A percentile compares a stretch with the other conserved stretches of the same genome.
phyloP scores from a whole-genome alignment of 2,797 vertebrate species.

The Macropus fuliginosus region DNA sequence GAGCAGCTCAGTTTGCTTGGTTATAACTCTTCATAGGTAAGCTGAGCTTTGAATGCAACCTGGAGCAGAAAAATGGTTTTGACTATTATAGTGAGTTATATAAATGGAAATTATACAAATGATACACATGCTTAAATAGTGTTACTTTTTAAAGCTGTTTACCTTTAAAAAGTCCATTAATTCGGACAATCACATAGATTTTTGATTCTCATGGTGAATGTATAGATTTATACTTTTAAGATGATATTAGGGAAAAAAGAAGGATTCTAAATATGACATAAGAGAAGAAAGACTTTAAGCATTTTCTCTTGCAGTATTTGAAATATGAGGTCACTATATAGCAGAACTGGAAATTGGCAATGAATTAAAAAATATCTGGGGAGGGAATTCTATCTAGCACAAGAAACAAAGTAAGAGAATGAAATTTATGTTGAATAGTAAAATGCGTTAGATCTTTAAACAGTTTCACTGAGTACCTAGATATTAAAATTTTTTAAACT shows the following conservation, averaged over 20 bases:
- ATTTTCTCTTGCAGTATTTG: neutral
- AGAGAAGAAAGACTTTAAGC: neutral
- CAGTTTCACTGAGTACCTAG: no score
- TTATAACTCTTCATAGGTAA: conserved; percentile 34
- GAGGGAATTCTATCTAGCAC: no score
- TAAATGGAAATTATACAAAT: conserved; percentile 33
- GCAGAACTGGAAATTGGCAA: no score
- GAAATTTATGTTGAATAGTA: no score
- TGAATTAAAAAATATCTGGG: no score
- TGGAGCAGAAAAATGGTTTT: conserved; percentile 59
- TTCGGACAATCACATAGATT: conserved; percentile 22
- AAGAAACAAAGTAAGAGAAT: no score
- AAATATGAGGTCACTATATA: neutral
- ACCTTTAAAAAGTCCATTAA: conserved; percentile 22
- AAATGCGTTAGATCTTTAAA: no score
- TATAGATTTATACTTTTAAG: neutral
- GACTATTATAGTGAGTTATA: conserved; percentile 38
- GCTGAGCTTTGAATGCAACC: conserved; percentile 44
- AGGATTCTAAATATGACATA: neutral
- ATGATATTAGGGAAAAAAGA: conserved; percentile 8
- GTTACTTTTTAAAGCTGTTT: neutral
- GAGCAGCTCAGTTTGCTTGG: conserved; percentile 4
- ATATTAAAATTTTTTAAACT: no score
- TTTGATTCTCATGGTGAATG: conserved; percentile 13
- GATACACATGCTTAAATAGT: neutral